Conservation (phyloP, 2,888 invertebrate species). For the Parnassius glacialis region DNA sequence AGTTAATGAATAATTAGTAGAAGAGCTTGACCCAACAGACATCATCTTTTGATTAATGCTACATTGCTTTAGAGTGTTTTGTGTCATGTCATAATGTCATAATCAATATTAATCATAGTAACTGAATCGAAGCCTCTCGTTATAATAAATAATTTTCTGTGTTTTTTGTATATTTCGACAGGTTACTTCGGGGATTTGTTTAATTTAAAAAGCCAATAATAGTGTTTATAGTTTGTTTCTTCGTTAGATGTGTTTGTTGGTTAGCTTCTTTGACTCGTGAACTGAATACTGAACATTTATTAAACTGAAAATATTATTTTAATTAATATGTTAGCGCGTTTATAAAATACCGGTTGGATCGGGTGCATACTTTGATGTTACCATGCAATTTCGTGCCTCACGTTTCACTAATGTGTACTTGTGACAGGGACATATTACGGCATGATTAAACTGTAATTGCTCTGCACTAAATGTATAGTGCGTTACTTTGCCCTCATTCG, state of each 20-base stretch:
- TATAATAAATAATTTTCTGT: constrained; percentile 14
- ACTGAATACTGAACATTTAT: too few species aligned
- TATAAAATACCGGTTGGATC: too few species aligned
- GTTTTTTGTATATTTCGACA: background rate
- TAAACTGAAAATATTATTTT: too few species aligned
- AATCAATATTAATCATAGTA: constrained; percentile 20
- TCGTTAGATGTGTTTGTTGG: background rate
- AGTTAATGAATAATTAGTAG: background rate
- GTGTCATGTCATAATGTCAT: constrained; percentile 6
- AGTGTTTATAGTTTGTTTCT: background rate
- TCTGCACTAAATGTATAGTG: too few species aligned
- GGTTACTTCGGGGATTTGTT: background rate
- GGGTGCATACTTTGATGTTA: too few species aligned
- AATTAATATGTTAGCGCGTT: too few species aligned
- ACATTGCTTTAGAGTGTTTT: constrained; percentile 10
- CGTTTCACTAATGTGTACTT: too few species aligned
- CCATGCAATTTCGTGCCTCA: too few species aligned
- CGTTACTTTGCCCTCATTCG: too few species aligned
- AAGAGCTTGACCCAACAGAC: background rate
- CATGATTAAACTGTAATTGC: too few species aligned
- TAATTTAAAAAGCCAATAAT: background rate
- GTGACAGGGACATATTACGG: too few species aligned
- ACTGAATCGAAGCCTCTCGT: constrained; percentile 17
- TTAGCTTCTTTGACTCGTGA: background rate
- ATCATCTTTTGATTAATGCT: constrained; percentile 13